These are phyloP conservation scores for Caenorhabditis tropicalis DNA, from an alignment of 1,140 invertebrate genomes.

Conservation along the genomic window DNA sequence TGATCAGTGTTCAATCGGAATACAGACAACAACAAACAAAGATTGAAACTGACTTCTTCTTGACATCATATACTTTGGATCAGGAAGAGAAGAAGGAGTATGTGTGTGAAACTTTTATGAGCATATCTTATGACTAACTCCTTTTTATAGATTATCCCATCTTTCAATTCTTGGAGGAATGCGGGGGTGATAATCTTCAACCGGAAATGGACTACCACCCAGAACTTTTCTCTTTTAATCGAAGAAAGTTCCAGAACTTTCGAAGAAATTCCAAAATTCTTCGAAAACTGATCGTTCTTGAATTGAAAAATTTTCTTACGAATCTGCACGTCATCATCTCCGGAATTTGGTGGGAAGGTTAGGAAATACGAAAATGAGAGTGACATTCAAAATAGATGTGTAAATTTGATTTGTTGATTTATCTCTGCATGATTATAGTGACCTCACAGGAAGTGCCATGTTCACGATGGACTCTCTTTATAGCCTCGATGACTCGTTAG, in stretches of 20 bases:
- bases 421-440: neutral
- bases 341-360: neutral
- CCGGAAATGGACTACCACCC: neutral
- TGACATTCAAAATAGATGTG: conserved; percentile 7
- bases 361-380: neutral
- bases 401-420: conserved; percentile 14
- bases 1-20: neutral
- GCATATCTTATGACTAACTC: conserved; percentile 1
- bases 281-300: too few species aligned
- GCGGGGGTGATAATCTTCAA: neutral
- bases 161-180: neutral
- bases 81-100: neutral
- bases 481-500: neutral
- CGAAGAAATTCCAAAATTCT: too few species aligned
- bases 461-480: neutral
- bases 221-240: neutral
- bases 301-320: neutral
- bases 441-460: conserved; percentile 6
- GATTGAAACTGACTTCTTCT: neutral
- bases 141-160: conserved; percentile 17
- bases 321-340: neutral
- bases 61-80: neutral
- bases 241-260: neutral
- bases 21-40: neutral
- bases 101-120: conserved; percentile 23